A percentile compares a stretch with the other conserved stretches of the same genome.
These are phyloP conservation scores for Orchestia grillus DNA, from an alignment of 1,140 invertebrate genomes.

Conservation along the genomic window DNA sequence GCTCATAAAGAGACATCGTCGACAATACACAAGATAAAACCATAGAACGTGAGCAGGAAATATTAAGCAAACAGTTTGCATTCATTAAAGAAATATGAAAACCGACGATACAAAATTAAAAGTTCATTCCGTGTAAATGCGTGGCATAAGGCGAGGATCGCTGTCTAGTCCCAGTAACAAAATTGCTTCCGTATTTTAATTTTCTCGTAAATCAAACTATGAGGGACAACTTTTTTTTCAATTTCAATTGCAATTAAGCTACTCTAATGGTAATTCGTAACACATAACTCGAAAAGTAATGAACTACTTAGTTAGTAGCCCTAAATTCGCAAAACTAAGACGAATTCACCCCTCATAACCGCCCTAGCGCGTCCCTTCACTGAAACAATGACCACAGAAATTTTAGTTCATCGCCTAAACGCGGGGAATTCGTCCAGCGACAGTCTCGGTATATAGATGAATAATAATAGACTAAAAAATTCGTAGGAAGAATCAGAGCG, in stretches of 20 bases:
- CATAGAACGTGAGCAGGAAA: neutral
- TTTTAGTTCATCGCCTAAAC: neutral
- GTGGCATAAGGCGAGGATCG: neutral
- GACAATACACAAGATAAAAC: neutral
- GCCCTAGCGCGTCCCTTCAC: neutral
- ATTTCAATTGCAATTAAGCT: too few relatives aligned
- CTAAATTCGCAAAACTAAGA: too few relatives aligned
- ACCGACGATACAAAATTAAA: neutral
- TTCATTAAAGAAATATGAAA: neutral
- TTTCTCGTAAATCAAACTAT: neutral
- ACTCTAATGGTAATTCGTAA: too few relatives aligned
- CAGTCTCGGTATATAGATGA: neutral
- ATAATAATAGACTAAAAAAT: neutral
- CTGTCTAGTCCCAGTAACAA: neutral
- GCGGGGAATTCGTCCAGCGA: neutral
- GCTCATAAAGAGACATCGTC: neutral
- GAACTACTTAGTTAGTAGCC: too few relatives aligned
- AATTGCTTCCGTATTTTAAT: neutral
- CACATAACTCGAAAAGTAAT: too few relatives aligned
- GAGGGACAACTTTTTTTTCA: too few relatives aligned
- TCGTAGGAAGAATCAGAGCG: neutral
- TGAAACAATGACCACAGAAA: neutral
- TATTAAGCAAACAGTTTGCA: neutral
- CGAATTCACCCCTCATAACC: neutral
- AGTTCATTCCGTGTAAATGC: neutral